Evolutionary conservation across 1,140 invertebrate genomes (phyloP).

Genomic region (Helicorthomorpha holstii): DNA sequence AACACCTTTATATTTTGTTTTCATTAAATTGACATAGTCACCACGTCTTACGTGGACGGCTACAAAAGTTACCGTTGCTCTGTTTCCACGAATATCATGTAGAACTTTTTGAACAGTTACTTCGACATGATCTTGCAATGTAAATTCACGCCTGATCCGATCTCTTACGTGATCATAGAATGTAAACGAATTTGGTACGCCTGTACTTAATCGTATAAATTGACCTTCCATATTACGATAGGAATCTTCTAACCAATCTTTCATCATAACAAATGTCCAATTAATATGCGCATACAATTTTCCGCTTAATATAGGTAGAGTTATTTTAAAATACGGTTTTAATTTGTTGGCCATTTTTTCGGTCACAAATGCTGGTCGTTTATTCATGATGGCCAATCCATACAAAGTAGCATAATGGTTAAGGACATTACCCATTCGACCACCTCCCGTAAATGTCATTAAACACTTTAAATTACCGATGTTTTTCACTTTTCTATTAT

Average conservation of each 20-base stretch:
- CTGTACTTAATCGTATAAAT: neutral
- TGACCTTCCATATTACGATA: neutral
- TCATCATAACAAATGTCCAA: neutral
- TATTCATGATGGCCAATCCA: slow-evolving; percentile 34
- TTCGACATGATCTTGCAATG: neutral
- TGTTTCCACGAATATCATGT: neutral
- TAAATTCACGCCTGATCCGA: neutral
- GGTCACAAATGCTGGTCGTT: slow-evolving; percentile 10
- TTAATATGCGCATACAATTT: neutral
- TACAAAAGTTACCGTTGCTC: slow-evolving; percentile 22
- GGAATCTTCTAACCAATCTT: neutral
- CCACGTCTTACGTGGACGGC: slow-evolving; percentile 40
- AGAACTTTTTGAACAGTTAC: neutral
- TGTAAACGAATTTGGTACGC: slow-evolving; percentile 6
- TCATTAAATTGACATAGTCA: slow-evolving; percentile 38
- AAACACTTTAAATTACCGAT: too few relatives aligned
- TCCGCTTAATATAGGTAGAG: neutral
- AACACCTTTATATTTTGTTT: slow-evolving; percentile 28
- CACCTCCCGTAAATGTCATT: slow-evolving; percentile 35
- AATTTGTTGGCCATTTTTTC: neutral
- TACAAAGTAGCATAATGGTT: slow-evolving; percentile 44
- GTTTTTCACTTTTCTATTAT: too few relatives aligned
- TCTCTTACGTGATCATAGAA: slow-evolving; percentile 7
- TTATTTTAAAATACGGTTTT: slow-evolving; percentile 3
- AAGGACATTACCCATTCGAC: slow-evolving; percentile 43